These are phyloP conservation scores for Heliconius aoede DNA, from an alignment of 2,888 invertebrate genomes.

Conservation along the genomic window DNA sequence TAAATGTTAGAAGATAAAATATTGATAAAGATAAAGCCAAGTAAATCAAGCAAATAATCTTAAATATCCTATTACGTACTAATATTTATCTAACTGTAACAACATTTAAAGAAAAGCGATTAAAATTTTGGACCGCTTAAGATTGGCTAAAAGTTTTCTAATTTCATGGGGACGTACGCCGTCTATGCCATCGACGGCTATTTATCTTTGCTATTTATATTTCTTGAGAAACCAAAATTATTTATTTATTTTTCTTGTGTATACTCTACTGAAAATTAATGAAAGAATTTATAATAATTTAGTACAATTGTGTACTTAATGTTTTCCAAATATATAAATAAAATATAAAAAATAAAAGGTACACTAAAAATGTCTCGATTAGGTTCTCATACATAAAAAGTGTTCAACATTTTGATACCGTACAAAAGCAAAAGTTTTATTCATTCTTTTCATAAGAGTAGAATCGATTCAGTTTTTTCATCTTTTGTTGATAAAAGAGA, in stretches of 20 bases:
- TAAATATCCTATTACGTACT: not conserved
- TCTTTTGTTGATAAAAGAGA: conserved; percentile 45
- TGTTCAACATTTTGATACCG: conserved; percentile 30
- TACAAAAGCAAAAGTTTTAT: conserved; percentile 41
- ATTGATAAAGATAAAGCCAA: not conserved
- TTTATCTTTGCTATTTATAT: conserved; percentile 2
- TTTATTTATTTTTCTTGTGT: not conserved
- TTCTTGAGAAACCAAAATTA: not conserved
- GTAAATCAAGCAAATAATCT: not conserved
- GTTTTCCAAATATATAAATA: not conserved
- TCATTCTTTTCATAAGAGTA: conserved; percentile 42
- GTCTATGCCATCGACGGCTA: not conserved
- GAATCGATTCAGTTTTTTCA: conserved; percentile 45
- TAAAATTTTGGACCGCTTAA: conserved; percentile 4
- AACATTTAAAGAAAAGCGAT: conserved; percentile 4
- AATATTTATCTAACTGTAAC: not conserved
- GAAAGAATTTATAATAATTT: not conserved
- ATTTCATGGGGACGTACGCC: conserved; percentile 3
- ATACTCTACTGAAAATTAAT: not conserved
- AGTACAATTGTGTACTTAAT: not conserved
- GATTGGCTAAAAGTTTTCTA: conserved; percentile 15
- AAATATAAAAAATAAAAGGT: not conserved
- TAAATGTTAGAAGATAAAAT: not conserved
- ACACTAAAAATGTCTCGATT: conserved; percentile 21
- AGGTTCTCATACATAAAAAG: conserved; percentile 31